Conservation (phyloP, 2,113 vertebrate genomes). For the Leucopsar rothschildi region DNA sequence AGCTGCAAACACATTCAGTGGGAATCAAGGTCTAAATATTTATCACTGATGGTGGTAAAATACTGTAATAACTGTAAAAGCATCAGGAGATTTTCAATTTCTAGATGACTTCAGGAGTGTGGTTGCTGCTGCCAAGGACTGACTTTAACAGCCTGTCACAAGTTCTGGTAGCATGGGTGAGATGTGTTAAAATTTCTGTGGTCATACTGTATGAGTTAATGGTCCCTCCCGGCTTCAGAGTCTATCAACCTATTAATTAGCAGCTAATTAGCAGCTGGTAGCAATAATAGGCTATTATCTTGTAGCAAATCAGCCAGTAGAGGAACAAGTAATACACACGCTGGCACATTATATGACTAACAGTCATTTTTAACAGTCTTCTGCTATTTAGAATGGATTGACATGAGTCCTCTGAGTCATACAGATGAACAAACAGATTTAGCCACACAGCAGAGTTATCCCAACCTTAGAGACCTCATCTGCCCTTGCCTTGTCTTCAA, state of each 20-base stretch:
- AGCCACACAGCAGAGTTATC: not conserved
- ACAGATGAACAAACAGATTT: not conserved
- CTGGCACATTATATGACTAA: not conserved
- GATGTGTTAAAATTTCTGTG: constrained; percentile 2
- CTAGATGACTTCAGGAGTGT: not conserved
- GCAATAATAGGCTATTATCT: constrained; percentile 51
- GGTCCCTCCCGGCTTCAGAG: constrained; percentile 31
- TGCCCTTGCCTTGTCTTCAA: not conserved
- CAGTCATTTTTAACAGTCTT: not conserved
- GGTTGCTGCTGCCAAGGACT: not conserved
- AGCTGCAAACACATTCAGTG: not conserved
- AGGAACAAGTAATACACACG: not conserved
- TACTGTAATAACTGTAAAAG: not conserved
- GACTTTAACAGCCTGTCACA: not conserved
- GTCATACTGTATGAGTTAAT: constrained; percentile 27
- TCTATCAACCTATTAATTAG: constrained; percentile 58
- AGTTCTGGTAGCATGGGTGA: not conserved
- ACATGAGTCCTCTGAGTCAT: not conserved
- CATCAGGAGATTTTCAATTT: not conserved
- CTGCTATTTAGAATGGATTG: not conserved
- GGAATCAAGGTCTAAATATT: not conserved
- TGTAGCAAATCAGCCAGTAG: not conserved
- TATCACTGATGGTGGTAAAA: not conserved
- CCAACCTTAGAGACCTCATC: not conserved
- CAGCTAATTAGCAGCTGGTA: constrained; percentile 56